Conservation (phyloP, 1,140 invertebrate genomes). For the Aphelenchoides besseyi region DNA sequence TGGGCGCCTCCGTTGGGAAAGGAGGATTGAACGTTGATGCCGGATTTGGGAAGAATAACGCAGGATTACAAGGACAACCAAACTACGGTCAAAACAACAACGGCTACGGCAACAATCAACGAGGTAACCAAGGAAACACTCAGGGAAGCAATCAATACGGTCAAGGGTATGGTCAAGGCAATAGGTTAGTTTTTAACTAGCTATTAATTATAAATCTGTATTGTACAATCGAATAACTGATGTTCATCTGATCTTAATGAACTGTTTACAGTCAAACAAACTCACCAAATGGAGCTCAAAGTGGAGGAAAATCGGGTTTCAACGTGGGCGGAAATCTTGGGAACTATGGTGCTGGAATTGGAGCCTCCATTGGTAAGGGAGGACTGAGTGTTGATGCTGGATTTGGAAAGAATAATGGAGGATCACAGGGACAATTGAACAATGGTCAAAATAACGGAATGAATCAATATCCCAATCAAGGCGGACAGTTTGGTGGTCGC, state of each 20-base stretch:
- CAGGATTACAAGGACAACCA: background rate
- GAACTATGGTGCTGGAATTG: background rate
- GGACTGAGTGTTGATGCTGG: background rate
- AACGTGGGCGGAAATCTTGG: background rate
- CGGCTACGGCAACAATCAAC: background rate
- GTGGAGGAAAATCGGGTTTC: too few relatives aligned
- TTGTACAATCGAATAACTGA: too few relatives aligned
- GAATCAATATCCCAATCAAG: background rate
- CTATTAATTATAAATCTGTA: too few relatives aligned
- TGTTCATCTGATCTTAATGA: too few relatives aligned
- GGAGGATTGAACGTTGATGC: background rate
- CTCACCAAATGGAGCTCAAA: too few relatives aligned
- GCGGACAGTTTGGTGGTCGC: background rate
- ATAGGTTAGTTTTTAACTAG: too few relatives aligned
- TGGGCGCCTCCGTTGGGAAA: background rate
- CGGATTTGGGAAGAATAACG: background rate
- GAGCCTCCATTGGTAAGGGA: background rate
- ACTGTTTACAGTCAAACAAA: too few relatives aligned
- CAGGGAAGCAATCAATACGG: background rate
- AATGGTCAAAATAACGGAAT: background rate
- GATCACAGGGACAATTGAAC: background rate
- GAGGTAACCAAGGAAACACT: background rate
- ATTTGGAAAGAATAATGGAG: background rate
- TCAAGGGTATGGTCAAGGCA: too few relatives aligned
- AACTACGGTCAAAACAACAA: background rate